A percentile compares a stretch with the other conserved stretches of the same genome.
These are phyloP conservation scores for Pavo muticus DNA, from an alignment of 2,113 vertebrate genomes.

Conservation along the genomic window DNA sequence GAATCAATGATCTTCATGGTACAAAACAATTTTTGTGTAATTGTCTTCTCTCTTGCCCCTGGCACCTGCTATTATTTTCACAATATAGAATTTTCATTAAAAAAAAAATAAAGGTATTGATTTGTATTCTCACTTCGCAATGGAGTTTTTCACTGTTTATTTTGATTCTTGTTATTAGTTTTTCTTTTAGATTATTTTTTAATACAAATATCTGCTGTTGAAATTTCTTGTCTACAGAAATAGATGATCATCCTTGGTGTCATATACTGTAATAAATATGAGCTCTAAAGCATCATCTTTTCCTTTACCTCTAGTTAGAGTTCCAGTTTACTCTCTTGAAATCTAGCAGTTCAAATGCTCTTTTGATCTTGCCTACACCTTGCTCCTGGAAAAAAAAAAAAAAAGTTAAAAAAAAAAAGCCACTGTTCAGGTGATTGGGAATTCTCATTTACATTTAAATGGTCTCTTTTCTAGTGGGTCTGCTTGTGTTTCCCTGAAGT, in stretches of 20 bases:
- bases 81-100: neutral
- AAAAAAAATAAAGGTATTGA: neutral
- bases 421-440: neutral
- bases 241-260: rapidly evolving
- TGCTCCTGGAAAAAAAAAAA: neutral
- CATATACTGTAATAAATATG: neutral
- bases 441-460: slow-evolving; percentile 52
- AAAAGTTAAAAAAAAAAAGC: neutral
- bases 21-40: neutral
- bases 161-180: neutral
- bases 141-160: neutral
- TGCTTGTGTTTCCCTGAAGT: slow-evolving; percentile 45
- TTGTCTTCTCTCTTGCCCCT: neutral
- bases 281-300: neutral
- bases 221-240: neutral
- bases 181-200: neutral
- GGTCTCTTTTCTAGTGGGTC: neutral
- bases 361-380: neutral
- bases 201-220: neutral
- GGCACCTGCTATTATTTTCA: neutral
- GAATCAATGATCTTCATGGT: neutral
- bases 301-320: neutral
- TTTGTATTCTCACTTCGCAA: neutral
- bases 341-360: neutral
- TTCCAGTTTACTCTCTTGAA: neutral